Conservation (phyloP, 2,888 invertebrate species). For the Sepiola atlantica region DNA sequence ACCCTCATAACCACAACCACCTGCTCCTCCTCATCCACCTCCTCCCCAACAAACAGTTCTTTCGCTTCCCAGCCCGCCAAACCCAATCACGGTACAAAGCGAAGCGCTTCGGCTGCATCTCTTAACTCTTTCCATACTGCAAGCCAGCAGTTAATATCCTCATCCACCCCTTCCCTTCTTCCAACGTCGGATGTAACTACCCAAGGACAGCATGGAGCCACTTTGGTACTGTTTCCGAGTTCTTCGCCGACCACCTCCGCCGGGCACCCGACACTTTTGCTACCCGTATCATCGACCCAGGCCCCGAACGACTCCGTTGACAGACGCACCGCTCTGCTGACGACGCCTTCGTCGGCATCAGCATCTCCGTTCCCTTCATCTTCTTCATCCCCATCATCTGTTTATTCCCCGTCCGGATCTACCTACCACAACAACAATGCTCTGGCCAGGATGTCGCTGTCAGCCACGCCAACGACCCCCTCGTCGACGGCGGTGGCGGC, state of each 20-base stretch:
- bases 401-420: not conserved
- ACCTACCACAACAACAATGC: conserved; percentile 5
- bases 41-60: not conserved
- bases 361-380: not conserved
- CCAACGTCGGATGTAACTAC: not conserved
- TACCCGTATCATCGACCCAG: not conserved
- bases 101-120: not conserved
- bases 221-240: not conserved
- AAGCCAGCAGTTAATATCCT: not conserved
- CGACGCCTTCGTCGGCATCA: not conserved
- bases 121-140: not conserved
- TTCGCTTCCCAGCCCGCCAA: not conserved
- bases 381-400: not conserved
- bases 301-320: not conserved
- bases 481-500: not conserved
- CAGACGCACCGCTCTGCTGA: not conserved
- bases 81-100: not conserved
- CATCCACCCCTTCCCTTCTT: not conserved
- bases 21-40: not conserved
- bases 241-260: not conserved
- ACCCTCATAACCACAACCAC: not conserved
- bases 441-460: conserved; percentile 32
- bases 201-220: not conserved
- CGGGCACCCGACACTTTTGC: not conserved
- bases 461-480: not conserved